Conservation (phyloP, 2,113 vertebrate species). For the Tachysurus vachellii region DNA sequence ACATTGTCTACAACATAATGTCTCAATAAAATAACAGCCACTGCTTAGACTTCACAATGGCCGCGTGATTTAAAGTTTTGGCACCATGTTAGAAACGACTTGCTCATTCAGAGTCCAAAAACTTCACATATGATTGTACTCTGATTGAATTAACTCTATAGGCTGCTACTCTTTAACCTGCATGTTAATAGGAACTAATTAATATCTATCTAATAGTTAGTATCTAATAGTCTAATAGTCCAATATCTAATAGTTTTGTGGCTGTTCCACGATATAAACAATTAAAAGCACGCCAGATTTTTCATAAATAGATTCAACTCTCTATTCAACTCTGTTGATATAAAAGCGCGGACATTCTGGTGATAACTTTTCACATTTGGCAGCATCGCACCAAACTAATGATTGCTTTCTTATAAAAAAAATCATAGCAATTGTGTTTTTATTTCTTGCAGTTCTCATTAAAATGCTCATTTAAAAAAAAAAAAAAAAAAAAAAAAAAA, state of each 20-base stretch:
- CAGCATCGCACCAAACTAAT: not conserved
- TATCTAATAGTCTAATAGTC: too few species aligned
- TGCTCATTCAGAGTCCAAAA: not conserved
- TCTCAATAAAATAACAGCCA: not conserved
- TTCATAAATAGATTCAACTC: not conserved
- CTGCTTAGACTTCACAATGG: not conserved
- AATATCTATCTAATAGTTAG: too few species aligned
- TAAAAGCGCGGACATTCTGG: not conserved
- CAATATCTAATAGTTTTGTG: too few species aligned
- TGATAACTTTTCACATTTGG: not conserved
- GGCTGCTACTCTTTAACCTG: not conserved
- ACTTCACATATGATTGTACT: not conserved
- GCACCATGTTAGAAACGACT: not conserved
- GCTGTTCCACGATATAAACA: not conserved
- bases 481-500: not conserved
- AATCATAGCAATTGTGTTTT: not conserved
- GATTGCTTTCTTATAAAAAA: not conserved
- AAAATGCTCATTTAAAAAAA: too few species aligned
- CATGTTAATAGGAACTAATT: not conserved
- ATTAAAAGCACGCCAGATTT: not conserved
- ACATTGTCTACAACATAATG: not conserved
- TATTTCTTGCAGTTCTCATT: not conserved
- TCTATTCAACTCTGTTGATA: too few species aligned
- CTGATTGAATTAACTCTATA: not conserved
- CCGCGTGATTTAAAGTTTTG: not conserved